Conservation (phyloP, 2,113 vertebrate genomes). For the Urocitellus parryii region DNA sequence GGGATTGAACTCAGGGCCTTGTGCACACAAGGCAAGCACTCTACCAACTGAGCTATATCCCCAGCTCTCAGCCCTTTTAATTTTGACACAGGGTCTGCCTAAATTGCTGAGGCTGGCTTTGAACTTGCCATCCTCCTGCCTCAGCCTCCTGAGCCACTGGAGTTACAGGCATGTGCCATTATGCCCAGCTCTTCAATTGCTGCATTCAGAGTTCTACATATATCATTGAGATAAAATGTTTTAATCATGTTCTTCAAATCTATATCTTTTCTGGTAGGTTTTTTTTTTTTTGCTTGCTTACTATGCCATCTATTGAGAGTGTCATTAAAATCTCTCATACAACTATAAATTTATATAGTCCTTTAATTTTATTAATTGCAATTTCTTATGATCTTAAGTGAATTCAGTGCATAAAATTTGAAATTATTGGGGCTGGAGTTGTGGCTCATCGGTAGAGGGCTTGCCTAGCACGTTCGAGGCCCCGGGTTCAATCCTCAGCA, state of each 20-base stretch:
- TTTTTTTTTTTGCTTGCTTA: background rate
- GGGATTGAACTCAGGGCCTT: too few species aligned
- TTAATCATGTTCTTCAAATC: background rate
- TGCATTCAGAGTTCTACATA: constrained; percentile 7
- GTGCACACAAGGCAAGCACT: too few species aligned
- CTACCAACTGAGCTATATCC: too few species aligned
- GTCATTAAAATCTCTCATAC: background rate
- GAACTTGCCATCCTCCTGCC: too few species aligned
- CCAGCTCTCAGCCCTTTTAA: too few species aligned
- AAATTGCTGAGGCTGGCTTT: too few species aligned
- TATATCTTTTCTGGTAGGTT: background rate
- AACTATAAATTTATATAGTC: background rate
- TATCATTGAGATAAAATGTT: background rate
- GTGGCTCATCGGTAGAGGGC: too few species aligned
- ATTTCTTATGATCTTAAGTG: background rate
- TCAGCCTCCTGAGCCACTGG: too few species aligned
- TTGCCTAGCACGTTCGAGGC: too few species aligned
- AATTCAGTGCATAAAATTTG: constrained; percentile 18
- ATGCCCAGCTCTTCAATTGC: background rate
- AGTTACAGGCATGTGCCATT: too few species aligned
- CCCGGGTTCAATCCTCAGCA: too few species aligned
- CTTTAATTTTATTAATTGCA: constrained; percentile 12
- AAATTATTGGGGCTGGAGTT: background rate
- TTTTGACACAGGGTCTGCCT: too few species aligned
- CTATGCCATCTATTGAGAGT: background rate